These are phyloP conservation scores for Chaetura pelagica DNA, from an alignment of 2,113 vertebrate genomes.

Conservation along the genomic window DNA sequence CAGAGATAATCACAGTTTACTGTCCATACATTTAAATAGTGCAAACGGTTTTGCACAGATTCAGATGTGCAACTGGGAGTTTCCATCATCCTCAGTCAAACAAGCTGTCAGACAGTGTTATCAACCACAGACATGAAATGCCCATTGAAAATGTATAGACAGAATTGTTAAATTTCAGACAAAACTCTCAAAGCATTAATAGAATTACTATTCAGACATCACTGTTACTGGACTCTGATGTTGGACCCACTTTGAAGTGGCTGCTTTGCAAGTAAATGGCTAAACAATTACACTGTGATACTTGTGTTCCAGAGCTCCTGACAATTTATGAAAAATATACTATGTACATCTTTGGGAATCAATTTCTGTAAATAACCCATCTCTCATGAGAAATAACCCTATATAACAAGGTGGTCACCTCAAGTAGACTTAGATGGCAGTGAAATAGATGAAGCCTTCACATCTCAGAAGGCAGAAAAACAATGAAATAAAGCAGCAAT, in stretches of 20 bases:
- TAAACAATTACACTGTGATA: not conserved
- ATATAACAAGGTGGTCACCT: constrained; percentile 8
- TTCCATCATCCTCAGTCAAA: not conserved
- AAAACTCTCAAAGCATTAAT: not conserved
- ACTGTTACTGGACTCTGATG: not conserved
- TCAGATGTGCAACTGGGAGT: not conserved
- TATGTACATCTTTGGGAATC: not conserved
- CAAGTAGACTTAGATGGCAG: not conserved
- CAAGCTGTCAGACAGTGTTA: not conserved
- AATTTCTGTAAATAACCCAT: constrained; percentile 12
- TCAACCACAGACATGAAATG: not conserved
- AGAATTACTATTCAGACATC: not conserved
- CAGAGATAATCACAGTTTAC: not conserved
- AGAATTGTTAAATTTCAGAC: not conserved
- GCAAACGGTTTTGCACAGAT: not conserved
- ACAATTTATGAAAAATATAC: not conserved
- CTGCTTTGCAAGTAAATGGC: not conserved
- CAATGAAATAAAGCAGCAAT: not conserved
- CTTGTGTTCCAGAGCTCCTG: not conserved
- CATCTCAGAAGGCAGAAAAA: not conserved
- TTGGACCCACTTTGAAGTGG: not conserved
- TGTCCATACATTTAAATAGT: not conserved
- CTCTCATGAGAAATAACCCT: not conserved
- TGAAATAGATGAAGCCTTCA: not conserved
- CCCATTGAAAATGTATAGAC: not conserved